A percentile compares a stretch with the other conserved stretches of the same genome.
Conservation (phyloP, 30 jellyfish, hydroid and myxozoan species). For the Phacellophora camtschatica region DNA sequence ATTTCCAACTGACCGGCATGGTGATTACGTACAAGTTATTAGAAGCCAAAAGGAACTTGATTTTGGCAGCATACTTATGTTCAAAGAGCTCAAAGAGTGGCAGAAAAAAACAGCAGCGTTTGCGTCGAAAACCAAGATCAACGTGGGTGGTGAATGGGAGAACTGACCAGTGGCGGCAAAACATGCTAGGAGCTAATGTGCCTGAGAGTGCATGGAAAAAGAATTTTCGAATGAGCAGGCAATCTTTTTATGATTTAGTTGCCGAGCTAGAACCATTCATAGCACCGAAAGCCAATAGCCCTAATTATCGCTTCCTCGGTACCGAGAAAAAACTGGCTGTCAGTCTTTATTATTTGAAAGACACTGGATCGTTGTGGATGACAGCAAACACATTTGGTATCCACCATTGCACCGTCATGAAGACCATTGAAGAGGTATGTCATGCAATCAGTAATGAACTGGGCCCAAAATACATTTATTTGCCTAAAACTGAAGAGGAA, state of each 20-base stretch:
- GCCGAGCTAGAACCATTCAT: slow-evolving; percentile 21
- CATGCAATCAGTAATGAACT: slow-evolving; percentile 3
- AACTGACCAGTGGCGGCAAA: slow-evolving; percentile 63
- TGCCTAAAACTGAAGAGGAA: slow-evolving; percentile 27
- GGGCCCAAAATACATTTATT: slow-evolving; percentile 31
- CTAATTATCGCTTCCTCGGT: slow-evolving; percentile 29
- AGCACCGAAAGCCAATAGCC: slow-evolving; percentile 44
- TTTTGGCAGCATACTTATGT: too few species aligned
- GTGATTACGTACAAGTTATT: too few species aligned
- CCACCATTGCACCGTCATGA: slow-evolving; percentile 49
- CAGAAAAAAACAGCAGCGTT: too few species aligned
- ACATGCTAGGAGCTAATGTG: slow-evolving; percentile 25
- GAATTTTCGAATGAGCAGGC: slow-evolving; percentile 46
- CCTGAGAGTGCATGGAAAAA: slow-evolving; percentile 42
- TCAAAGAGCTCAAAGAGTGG: too few species aligned
- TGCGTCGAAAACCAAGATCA: too few species aligned
- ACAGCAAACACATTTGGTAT: slow-evolving; percentile 68
- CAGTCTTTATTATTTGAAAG: slow-evolving; percentile 53
- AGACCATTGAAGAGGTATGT: slow-evolving; percentile 18
- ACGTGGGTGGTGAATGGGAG: too few species aligned
- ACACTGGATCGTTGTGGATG: slow-evolving; percentile 57
- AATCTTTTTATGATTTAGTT: slow-evolving; percentile 16
- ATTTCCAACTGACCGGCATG: too few species aligned
- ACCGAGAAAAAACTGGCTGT: slow-evolving; percentile 60
- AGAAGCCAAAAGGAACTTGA: too few species aligned